Evolutionary conservation across 2,113 vertebrate species (phyloP), one percentile per base, ranked within the genome.

Genomic region (Jaculus jaculus): DNA sequence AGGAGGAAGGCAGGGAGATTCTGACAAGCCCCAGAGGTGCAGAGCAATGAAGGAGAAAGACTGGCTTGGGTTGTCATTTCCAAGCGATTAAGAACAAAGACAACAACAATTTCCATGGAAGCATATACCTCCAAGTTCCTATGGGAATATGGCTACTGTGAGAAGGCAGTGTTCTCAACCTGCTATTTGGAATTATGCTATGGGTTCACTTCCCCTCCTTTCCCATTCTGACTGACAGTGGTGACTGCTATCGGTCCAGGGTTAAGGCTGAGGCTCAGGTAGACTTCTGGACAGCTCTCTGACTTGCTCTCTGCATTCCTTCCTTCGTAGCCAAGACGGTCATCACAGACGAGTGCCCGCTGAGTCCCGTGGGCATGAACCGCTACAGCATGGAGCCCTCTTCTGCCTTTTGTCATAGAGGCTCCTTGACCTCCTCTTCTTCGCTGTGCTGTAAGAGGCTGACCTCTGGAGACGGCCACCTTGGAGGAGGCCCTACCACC

Each of bases 291-390:
- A 21, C 51, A 32, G 60, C 58, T 91, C 78, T 87, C 81, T 97
- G 86, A 95, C 51, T 65, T 93, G 18, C 89, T 96, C 74, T 96
- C 79, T 94, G 73, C 66, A 69, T 71, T 96, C 65, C 39, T 93
- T 97, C 73, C 89, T 79, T 51, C 83, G 87, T 93, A 98, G 98
- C 98, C 97, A 98, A 98, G 97, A 99, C 98, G 0, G 97, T 97
- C 5, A 90, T 98, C 97, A 97, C 98, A 6, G 99, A 99, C 92
- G 99, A 99, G 95, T 99, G 98, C 96, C 95, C 98, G 87, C 97
- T 91, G 26, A 99, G 98, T 26, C 96, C 98, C 1, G 92, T 94
- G 0, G 98, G 97, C 95, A 98, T 98, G 95, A 99, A 98, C 96
- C 98, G 98, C 92, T 99, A 99, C 90, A 93, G 97, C 0, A 26